A percentile compares a stretch with the other conserved stretches of the same genome.
phyloP scores from a whole-genome alignment of 2,888 invertebrate genomes.

The Andrena praecox region DNA sequence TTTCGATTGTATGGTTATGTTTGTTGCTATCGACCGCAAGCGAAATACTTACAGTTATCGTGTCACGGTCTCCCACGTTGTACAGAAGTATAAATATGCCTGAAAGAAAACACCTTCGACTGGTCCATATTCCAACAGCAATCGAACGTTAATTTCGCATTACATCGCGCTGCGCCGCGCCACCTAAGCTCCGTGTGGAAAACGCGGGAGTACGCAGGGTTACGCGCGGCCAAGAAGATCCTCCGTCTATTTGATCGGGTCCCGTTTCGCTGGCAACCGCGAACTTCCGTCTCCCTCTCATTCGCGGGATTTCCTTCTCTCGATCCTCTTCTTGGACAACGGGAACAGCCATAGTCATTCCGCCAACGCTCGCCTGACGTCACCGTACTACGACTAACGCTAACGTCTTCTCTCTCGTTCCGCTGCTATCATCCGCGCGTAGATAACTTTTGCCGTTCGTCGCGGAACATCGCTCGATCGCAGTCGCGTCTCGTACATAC shows the following conservation, averaged over 20 bases:
- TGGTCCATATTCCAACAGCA: not conserved
- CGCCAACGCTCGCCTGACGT: conserved; percentile 78
- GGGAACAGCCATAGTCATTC: conserved; percentile 74
- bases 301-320: conserved; percentile 49
- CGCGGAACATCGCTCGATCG: not conserved
- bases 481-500: not conserved
- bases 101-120: not conserved
- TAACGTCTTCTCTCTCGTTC: conserved; percentile 29
- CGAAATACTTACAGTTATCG: too few relatives aligned
- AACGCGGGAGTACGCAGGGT: not conserved
- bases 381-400: conserved; percentile 54
- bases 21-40: too few relatives aligned
- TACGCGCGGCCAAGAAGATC: conserved; percentile 14
- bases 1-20: too few relatives aligned
- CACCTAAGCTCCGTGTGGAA: not conserved
- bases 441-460: not conserved
- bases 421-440: not conserved
- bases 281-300: conserved; percentile 28
- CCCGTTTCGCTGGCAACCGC: conserved; percentile 31
- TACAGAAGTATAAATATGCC: not conserved
- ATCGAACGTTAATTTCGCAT: not conserved
- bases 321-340: conserved; percentile 64
- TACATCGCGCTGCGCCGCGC: not conserved
- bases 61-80: too few relatives aligned
- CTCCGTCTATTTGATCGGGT: conserved; percentile 24